Percentiles rank a stretch among this genome's conserved stretches.
Evolutionary conservation across 2,113 vertebrate species (phyloP).

Genomic region (Tympanuchus pallidicinctus): DNA sequence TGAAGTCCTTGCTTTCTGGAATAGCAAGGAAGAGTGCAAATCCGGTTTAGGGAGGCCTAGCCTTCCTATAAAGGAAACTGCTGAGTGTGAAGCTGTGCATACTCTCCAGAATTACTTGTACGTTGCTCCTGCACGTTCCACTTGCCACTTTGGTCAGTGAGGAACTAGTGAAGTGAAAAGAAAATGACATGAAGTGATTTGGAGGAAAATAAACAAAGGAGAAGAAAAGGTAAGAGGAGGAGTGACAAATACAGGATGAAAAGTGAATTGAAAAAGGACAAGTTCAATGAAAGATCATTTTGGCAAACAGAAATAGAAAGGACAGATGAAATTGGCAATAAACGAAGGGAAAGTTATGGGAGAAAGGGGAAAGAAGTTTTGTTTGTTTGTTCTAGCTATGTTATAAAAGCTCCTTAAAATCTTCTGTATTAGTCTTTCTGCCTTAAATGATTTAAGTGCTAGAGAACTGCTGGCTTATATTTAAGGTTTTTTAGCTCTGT

Average conservation of each 20-base stretch:
- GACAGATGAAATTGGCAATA: not conserved
- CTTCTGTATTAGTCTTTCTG: not conserved
- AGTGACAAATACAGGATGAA: slow-evolving; percentile 29
- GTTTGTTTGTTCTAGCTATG: not conserved
- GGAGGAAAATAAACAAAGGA: not conserved
- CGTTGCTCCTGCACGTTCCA: not conserved
- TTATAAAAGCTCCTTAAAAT: not conserved
- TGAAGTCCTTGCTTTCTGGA: not conserved
- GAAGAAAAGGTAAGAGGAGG: slow-evolving; percentile 7
- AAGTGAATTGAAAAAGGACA: slow-evolving; percentile 48
- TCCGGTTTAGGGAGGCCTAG: not conserved
- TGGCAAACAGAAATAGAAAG: slow-evolving; percentile 19
- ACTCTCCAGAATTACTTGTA: slow-evolving; percentile 20
- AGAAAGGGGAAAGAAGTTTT: not conserved
- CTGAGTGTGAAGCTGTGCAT: not conserved
- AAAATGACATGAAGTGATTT: slow-evolving; percentile 16
- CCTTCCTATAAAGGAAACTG: not conserved
- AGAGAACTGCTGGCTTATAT: not conserved
- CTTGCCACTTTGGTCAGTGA: slow-evolving; percentile 14
- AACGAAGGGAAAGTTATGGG: not conserved
- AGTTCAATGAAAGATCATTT: not conserved
- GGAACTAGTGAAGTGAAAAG: slow-evolving; percentile 30
- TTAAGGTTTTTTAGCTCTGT: not conserved
- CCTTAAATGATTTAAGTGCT: not conserved
- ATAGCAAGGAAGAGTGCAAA: not conserved